Evolutionary conservation across 2,113 vertebrate species (phyloP).

Genomic region (Bujurquina vittata): DNA sequence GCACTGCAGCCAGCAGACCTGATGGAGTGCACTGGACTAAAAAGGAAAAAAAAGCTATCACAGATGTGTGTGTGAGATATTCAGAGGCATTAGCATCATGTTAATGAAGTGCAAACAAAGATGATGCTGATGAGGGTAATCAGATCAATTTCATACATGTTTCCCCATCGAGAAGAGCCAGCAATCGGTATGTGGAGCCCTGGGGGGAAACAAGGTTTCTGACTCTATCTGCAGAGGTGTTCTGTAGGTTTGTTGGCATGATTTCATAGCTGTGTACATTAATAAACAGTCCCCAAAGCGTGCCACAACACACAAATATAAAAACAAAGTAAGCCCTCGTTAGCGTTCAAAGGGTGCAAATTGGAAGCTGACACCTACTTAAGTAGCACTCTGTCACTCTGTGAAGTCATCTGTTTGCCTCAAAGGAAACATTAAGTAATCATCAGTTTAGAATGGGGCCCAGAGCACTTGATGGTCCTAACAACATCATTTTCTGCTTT

Average conservation of each 20-base stretch:
- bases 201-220: constrained; percentile 18
- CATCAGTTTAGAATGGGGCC: constrained; percentile 24
- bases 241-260: constrained; percentile 3
- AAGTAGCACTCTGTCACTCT: constrained; percentile 17
- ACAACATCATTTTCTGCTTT: constrained; percentile 59
- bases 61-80: constrained; percentile 50
- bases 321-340: not conserved
- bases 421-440: constrained; percentile 59
- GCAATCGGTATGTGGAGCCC: constrained; percentile 50
- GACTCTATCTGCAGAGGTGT: not conserved
- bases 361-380: not conserved
- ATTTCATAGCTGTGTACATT: not conserved
- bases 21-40: constrained; percentile 21
- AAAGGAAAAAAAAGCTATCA: constrained; percentile 19
- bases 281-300: not conserved
- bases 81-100: constrained; percentile 50
- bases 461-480: constrained; percentile 1
- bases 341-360: constrained; percentile 27
- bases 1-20: constrained; percentile 13
- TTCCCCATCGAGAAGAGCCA: constrained; percentile 44
- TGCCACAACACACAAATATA: not conserved
- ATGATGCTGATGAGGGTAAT: constrained; percentile 61
- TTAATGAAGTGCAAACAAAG: constrained; percentile 68
- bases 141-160: constrained; percentile 49
- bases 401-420: constrained; percentile 42